These are phyloP conservation scores for Amblyopsis hoosieri DNA, from an alignment of 2,797 vertebrate species.

Conservation along the genomic window DNA sequence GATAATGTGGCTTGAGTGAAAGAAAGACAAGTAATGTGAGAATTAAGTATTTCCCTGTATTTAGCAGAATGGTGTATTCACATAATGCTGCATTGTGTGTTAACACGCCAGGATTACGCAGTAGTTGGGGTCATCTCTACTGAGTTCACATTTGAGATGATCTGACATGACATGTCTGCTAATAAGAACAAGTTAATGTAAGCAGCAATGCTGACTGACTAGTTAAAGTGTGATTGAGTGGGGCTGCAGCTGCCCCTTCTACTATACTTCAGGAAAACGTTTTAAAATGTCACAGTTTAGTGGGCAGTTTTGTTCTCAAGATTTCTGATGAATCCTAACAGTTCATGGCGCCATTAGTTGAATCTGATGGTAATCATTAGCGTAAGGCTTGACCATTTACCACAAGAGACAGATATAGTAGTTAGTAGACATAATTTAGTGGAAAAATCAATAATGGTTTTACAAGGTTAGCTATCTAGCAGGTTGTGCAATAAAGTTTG, in stretches of 20 bases:
- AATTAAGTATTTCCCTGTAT: constrained; percentile 4
- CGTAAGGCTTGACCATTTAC: constrained; percentile 11
- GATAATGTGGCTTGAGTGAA: background rate
- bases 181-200: constrained; percentile 46
- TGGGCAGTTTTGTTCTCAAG: background rate
- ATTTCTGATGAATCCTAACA: constrained; percentile 1
- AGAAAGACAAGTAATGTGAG: constrained; percentile 17
- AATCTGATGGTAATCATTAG: constrained; percentile 16
- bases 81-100: no score
- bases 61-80: no score
- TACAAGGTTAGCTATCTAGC: constrained; percentile 53
- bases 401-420: constrained; percentile 3
- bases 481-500: constrained; percentile 39
- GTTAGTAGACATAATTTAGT: constrained; percentile 54
- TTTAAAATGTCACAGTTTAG: background rate
- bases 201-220: constrained; percentile 61
- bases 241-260: constrained; percentile 15
- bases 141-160: constrained; percentile 45
- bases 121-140: background rate
- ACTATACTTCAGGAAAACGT: background rate
- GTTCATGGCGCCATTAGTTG: background rate
- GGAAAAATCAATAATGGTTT: constrained; percentile 47
- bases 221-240: constrained; percentile 16
- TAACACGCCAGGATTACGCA: no score
- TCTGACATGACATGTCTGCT: constrained; percentile 53